phyloP scores from a whole-genome alignment of 2,113 vertebrate species.

The Pseudorasbora parva region DNA sequence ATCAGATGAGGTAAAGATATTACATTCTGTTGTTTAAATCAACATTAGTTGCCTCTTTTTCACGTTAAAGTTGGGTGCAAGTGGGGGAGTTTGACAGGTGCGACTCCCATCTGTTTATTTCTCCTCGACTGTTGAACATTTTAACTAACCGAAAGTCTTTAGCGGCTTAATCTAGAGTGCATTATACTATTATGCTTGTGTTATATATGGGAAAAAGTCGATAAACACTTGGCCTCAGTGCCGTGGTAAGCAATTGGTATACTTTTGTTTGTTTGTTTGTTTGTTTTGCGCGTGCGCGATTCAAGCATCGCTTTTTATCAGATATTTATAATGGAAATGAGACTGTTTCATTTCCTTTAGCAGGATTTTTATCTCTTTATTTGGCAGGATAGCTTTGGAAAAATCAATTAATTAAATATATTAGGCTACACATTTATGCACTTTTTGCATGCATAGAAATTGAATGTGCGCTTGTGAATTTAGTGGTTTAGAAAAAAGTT shows the following conservation, averaged over 20 bases:
- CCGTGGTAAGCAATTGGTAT: not conserved
- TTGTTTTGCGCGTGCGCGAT: conserved; percentile 40
- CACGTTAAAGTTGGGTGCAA: not conserved
- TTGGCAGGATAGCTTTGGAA: not conserved
- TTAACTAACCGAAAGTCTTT: not conserved
- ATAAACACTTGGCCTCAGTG: not conserved
- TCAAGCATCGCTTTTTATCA: not conserved
- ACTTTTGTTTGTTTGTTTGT: conserved; percentile 24
- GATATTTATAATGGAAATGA: not conserved
- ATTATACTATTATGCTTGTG: not conserved
- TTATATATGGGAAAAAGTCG: not conserved
- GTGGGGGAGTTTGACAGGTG: conserved; percentile 6
- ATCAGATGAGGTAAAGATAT: not conserved
- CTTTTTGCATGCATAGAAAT: too few species aligned
- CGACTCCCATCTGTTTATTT: conserved; percentile 29
- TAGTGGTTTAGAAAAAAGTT: not conserved
- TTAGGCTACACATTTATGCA: not conserved
- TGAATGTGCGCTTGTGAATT: not conserved
- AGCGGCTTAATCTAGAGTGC: too few species aligned
- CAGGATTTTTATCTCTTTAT: not conserved
- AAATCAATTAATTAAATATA: not conserved
- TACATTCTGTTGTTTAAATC: not conserved
- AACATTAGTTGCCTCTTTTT: not conserved
- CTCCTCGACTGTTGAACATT: not conserved
- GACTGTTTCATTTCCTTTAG: not conserved